These are phyloP conservation scores for Bombus confusus DNA, from an alignment of 1,140 invertebrate genomes.

Conservation along the genomic window DNA sequence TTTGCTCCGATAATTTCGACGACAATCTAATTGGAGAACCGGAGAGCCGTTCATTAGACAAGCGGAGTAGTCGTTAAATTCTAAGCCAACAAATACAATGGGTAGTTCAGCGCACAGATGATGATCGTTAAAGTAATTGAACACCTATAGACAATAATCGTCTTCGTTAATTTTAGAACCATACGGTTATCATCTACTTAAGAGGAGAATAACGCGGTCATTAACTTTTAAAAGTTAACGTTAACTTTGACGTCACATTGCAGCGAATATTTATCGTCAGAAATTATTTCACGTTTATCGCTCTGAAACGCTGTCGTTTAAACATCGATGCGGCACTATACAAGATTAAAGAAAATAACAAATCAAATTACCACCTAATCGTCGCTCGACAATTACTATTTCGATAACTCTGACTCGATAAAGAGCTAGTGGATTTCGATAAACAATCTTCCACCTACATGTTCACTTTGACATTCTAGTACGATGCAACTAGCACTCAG, in stretches of 20 bases:
- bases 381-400: neutral
- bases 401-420: too few relatives aligned
- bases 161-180: constrained; percentile 20
- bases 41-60: constrained; percentile 24
- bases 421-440: too few relatives aligned
- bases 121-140: constrained; percentile 60
- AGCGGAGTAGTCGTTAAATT: constrained; percentile 10
- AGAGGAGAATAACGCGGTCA: neutral
- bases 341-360: neutral
- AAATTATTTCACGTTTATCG: too few relatives aligned
- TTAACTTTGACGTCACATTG: too few relatives aligned
- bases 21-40: neutral
- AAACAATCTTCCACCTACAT: too few relatives aligned
- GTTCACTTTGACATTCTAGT: neutral
- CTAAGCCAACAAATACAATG: constrained; percentile 53
- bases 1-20: constrained; percentile 9
- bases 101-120: constrained; percentile 50
- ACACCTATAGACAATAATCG: neutral
- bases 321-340: too few relatives aligned
- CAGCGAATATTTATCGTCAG: too few relatives aligned
- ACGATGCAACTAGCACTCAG: too few relatives aligned
- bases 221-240: too few relatives aligned
- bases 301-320: too few relatives aligned
- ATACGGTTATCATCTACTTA: neutral
- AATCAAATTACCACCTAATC: neutral